A percentile compares a stretch with the other conserved stretches of the same genome.
These are phyloP conservation scores for Drosophila acutilabella DNA, from an alignment of 2,888 invertebrate genomes.

Conservation along the genomic window DNA sequence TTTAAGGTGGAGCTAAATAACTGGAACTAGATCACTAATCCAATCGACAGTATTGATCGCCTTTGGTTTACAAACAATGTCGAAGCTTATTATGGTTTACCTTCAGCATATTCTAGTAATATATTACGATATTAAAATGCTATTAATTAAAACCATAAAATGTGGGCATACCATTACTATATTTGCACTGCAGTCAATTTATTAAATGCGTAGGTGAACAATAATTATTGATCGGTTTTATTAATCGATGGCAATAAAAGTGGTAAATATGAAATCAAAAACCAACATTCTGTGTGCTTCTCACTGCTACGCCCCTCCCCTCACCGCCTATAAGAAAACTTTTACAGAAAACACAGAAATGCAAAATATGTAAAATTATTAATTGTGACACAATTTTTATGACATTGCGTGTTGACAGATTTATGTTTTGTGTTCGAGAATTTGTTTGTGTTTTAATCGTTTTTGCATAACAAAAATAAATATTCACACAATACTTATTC, in stretches of 20 bases:
- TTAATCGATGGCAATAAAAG: slow-evolving; percentile 17
- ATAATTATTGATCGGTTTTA: slow-evolving; percentile 42
- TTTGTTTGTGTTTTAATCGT: slow-evolving; percentile 25
- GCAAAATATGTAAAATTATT: slow-evolving; percentile 52
- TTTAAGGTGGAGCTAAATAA: no score
- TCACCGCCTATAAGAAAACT: slow-evolving; percentile 20
- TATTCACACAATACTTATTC: slow-evolving; percentile 19
- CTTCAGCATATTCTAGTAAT: background rate
- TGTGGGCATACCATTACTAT: background rate
- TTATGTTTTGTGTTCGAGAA: slow-evolving; percentile 65
- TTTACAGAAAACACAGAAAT: slow-evolving; percentile 13
- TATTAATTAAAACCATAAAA: background rate
- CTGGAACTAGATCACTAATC: no score
- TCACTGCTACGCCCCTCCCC: background rate
- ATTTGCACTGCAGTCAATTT: slow-evolving; percentile 2
- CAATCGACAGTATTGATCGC: no score
- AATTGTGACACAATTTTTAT: slow-evolving; percentile 72
- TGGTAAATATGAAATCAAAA: slow-evolving; percentile 7
- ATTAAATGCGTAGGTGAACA: slow-evolving; percentile 18
- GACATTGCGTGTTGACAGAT: slow-evolving; percentile 71
- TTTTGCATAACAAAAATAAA: slow-evolving; percentile 28
- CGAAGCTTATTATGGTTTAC: background rate
- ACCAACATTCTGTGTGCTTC: background rate
- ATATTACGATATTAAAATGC: background rate
- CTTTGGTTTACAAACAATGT: no score